Evolutionary conservation across 2,888 invertebrate species (phyloP).

Genomic region (Bimastos eiseni): DNA sequence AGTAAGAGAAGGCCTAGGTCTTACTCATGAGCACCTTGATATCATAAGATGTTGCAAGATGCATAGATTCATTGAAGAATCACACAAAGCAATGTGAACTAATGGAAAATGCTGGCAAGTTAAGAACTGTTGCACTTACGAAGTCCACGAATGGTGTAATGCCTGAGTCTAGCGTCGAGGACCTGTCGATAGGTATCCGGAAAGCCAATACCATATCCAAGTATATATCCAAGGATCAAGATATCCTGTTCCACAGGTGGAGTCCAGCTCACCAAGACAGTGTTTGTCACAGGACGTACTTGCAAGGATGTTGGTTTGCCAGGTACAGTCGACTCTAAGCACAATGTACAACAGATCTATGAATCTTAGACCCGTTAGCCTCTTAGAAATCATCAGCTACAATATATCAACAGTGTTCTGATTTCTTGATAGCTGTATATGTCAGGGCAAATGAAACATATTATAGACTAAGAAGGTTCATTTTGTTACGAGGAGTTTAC

Average conservation of each 20-base stretch:
- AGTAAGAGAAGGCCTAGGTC: too few species aligned
- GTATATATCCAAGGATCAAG: slow-evolving; percentile 83
- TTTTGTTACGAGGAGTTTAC: too few species aligned
- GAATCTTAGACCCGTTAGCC: background rate
- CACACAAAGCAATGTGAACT: background rate
- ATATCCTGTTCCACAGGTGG: slow-evolving; percentile 78
- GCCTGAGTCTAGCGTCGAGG: slow-evolving; percentile 80
- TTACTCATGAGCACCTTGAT: background rate
- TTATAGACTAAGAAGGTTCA: background rate
- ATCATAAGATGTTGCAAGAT: background rate
- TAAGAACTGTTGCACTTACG: slow-evolving; percentile 66
- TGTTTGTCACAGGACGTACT: slow-evolving; percentile 78
- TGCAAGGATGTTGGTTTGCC: slow-evolving; percentile 80
- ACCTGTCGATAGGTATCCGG: slow-evolving; percentile 83
- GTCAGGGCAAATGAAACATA: background rate
- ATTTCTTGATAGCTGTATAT: background rate
- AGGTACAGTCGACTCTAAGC: slow-evolving; percentile 72
- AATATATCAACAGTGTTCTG: background rate
- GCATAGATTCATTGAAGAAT: background rate
- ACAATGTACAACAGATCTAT: background rate
- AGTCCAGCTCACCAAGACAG: slow-evolving; percentile 86
- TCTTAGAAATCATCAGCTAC: background rate
- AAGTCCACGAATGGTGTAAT: slow-evolving; percentile 77
- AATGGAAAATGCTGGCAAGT: background rate
- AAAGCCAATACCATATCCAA: slow-evolving; percentile 94